Conservation (phyloP, 2,797 vertebrate genomes). For the Hypotaenidia okinawae region DNA sequence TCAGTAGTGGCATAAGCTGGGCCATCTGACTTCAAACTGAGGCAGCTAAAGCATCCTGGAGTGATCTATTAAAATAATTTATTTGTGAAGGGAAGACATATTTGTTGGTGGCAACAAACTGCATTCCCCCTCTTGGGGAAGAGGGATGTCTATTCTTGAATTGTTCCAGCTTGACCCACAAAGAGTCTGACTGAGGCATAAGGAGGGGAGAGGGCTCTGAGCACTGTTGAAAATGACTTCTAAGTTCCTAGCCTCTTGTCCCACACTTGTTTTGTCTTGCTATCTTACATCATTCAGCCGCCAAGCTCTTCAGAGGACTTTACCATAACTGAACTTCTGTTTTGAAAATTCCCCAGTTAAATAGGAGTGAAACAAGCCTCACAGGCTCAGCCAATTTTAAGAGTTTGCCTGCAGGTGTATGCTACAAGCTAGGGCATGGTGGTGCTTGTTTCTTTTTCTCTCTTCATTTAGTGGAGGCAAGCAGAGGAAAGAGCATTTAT, state of each 20-base stretch:
- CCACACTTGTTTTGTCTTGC: background rate
- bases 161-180: background rate
- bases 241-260: background rate
- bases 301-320: background rate
- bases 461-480: background rate
- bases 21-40: background rate
- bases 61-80: background rate
- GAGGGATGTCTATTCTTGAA: background rate
- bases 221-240: background rate
- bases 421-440: background rate
- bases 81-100: background rate
- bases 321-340: background rate
- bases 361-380: background rate
- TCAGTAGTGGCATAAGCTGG: background rate
- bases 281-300: background rate
- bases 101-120: background rate
- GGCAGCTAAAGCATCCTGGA: background rate
- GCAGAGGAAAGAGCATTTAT: background rate
- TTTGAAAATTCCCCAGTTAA: background rate
- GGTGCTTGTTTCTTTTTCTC: background rate
- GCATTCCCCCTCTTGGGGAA: background rate
- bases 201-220: background rate
- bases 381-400: background rate
- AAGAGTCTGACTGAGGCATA: background rate
- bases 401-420: background rate